Evolutionary conservation across 2,888 invertebrate species (phyloP).

Genomic region (Mythimna ferrago): DNA sequence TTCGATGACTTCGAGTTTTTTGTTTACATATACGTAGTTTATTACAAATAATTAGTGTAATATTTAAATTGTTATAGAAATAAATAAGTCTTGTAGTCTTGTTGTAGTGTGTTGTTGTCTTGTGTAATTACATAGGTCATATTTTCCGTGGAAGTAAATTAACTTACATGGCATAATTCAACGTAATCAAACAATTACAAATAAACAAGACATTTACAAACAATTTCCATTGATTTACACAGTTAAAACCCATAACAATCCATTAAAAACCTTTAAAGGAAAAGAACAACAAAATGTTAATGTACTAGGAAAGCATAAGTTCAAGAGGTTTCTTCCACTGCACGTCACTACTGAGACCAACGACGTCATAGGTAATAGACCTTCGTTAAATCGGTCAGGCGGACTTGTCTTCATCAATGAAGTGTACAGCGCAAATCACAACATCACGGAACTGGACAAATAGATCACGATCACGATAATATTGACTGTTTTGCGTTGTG

Average conservation of each 20-base stretch:
- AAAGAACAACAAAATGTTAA: slow-evolving; percentile 29
- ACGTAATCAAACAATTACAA: slow-evolving; percentile 8
- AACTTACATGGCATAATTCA: neutral
- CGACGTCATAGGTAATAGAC: slow-evolving; percentile 51
- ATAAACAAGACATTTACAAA: slow-evolving; percentile 9
- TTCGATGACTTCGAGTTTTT: too few species aligned
- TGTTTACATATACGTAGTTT: too few species aligned
- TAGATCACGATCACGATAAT: slow-evolving; percentile 46
- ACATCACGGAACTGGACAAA: slow-evolving; percentile 31
- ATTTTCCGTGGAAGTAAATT: too few species aligned
- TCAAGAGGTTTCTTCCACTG: slow-evolving; percentile 17
- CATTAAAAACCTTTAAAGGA: slow-evolving; percentile 20
- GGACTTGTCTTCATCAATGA: slow-evolving; percentile 10
- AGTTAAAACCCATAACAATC: slow-evolving; percentile 3
- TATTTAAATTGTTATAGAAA: too few species aligned
- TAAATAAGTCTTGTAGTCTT: too few species aligned
- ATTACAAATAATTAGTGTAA: too few species aligned
- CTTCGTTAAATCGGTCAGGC: slow-evolving; percentile 6
- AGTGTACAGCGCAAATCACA: slow-evolving; percentile 33
- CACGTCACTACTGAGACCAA: slow-evolving; percentile 8
- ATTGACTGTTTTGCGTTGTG: slow-evolving; percentile 44
- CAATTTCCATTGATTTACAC: slow-evolving; percentile 18
- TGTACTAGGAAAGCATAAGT: slow-evolving; percentile 36
- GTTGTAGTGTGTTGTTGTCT: too few species aligned
- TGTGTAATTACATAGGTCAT: too few species aligned